Evolutionary conservation across 2,797 vertebrate species (phyloP).

Genomic region (Hemibagrus guttatus): DNA sequence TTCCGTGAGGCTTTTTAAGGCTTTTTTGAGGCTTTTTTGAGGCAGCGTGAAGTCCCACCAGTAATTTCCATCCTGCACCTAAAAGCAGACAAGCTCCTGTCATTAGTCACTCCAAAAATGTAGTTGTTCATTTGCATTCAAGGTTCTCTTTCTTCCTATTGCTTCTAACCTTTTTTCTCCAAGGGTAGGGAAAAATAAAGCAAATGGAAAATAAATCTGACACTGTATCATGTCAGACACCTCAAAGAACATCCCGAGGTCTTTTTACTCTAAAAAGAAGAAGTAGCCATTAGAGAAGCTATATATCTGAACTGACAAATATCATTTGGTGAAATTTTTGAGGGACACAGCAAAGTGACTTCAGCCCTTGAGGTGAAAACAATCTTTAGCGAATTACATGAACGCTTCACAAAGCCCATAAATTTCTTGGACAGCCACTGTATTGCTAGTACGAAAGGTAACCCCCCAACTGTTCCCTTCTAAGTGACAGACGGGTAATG

Average conservation of each 20-base stretch:
- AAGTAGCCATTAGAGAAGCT: slow-evolving; percentile 22
- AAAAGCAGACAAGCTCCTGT: slow-evolving; percentile 43
- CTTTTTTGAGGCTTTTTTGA: slow-evolving; percentile 40
- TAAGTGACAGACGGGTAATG: slow-evolving; percentile 43
- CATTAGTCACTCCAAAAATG: slow-evolving; percentile 36
- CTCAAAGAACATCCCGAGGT: slow-evolving; percentile 24
- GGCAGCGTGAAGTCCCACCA: slow-evolving; percentile 42
- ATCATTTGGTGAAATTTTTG: slow-evolving; percentile 8
- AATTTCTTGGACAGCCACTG: slow-evolving; percentile 34
- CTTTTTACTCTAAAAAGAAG: slow-evolving; percentile 15
- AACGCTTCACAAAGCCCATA: neutral
- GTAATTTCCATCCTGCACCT: slow-evolving; percentile 41
- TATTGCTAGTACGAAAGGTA: slow-evolving; percentile 17
- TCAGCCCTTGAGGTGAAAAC: slow-evolving; percentile 47
- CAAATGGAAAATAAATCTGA: slow-evolving; percentile 32
- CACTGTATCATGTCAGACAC: slow-evolving; percentile 11
- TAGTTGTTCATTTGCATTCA: slow-evolving; percentile 26
- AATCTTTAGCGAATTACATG: slow-evolving; percentile 41
- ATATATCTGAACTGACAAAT: slow-evolving; percentile 24
- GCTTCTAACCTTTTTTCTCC: slow-evolving; percentile 2
- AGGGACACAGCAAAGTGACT: slow-evolving; percentile 40
- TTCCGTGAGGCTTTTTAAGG: slow-evolving; percentile 34
- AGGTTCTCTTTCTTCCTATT: slow-evolving; percentile 8
- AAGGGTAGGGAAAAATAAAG: neutral
- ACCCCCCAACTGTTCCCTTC: slow-evolving; percentile 33